A percentile compares a stretch with the other conserved stretches of the same genome.
Conservation (phyloP, 2,797 vertebrate genomes). For the Tamandua tetradactyla region DNA sequence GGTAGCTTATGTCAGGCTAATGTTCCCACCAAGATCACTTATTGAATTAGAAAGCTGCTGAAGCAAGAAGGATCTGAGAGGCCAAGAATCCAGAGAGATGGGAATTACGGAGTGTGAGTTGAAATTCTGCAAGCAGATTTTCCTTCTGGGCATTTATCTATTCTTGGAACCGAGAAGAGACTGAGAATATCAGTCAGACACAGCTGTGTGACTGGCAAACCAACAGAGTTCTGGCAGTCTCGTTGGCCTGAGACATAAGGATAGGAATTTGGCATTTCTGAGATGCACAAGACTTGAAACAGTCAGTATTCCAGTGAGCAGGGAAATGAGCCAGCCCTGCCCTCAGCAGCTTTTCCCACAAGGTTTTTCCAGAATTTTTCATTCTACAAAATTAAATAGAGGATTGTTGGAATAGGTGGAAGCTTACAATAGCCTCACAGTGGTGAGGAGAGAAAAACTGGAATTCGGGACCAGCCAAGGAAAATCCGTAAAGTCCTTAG, state of each 20-base stretch:
- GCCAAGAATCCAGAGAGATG: background rate
- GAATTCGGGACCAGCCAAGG: background rate
- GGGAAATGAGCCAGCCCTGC: background rate
- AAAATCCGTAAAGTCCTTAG: background rate
- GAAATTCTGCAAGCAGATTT: background rate
- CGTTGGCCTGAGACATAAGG: background rate
- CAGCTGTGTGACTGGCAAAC: background rate
- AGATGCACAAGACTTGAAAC: background rate
- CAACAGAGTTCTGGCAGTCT: background rate
- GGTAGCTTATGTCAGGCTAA: background rate
- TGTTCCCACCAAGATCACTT: background rate
- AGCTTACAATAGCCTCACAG: background rate
- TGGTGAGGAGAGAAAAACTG: background rate
- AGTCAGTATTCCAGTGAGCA: background rate
- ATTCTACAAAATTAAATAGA: background rate
- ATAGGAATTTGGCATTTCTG: background rate
- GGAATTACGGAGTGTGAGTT: background rate
- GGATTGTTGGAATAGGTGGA: background rate
- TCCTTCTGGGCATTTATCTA: background rate
- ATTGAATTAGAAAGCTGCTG: background rate
- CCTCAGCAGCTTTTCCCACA: background rate
- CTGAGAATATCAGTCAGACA: background rate
- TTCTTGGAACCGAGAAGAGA: background rate
- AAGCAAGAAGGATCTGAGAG: background rate
- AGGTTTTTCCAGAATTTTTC: background rate